phyloP scores from a whole-genome alignment of 1,140 invertebrate species.

The Cyclina sinensis region DNA sequence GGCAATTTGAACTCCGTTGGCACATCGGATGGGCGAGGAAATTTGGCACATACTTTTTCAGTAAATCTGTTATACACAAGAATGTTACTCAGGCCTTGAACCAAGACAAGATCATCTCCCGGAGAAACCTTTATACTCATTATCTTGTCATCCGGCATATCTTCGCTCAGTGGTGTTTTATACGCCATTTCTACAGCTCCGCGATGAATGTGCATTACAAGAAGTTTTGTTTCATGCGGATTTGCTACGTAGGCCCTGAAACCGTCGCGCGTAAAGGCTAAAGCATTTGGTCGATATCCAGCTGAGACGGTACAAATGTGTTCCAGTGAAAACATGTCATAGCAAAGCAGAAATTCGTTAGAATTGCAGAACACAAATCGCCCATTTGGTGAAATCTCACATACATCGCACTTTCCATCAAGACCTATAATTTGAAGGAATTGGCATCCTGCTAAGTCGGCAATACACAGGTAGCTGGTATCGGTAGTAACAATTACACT shows the following conservation, averaged over 20 bases:
- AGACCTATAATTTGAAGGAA: conserved; percentile 82
- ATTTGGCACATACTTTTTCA: conserved; percentile 77
- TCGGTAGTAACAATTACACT: conserved; percentile 81
- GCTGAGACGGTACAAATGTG: conserved; percentile 76
- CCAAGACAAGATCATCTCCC: conserved; percentile 76
- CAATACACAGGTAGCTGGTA: conserved; percentile 83
- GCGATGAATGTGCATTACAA: conserved; percentile 78
- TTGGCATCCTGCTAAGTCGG: conserved; percentile 76
- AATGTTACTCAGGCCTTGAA: conserved; percentile 77
- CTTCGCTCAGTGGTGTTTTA: conserved; percentile 78
- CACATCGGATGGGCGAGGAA: conserved; percentile 79
- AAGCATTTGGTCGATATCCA: conserved; percentile 71
- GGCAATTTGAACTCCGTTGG: conserved; percentile 85
- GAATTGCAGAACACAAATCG: conserved; percentile 83
- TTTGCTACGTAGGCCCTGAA: conserved; percentile 77
- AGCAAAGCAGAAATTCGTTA: conserved; percentile 78
- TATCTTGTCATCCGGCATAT: conserved; percentile 77
- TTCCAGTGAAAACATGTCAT: conserved; percentile 81
- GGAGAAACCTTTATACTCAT: conserved; percentile 73
- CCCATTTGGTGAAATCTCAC: conserved; percentile 80
- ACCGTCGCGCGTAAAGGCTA: conserved; percentile 79
- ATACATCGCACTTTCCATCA: conserved; percentile 79
- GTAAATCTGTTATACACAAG: conserved; percentile 79
- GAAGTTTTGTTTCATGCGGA: conserved; percentile 77
- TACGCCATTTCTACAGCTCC: conserved; percentile 81